Percentiles rank a stretch among this genome's conserved stretches.
Evolutionary conservation across 2,113 vertebrate species (phyloP).

Genomic region (Pimephales promelas): DNA sequence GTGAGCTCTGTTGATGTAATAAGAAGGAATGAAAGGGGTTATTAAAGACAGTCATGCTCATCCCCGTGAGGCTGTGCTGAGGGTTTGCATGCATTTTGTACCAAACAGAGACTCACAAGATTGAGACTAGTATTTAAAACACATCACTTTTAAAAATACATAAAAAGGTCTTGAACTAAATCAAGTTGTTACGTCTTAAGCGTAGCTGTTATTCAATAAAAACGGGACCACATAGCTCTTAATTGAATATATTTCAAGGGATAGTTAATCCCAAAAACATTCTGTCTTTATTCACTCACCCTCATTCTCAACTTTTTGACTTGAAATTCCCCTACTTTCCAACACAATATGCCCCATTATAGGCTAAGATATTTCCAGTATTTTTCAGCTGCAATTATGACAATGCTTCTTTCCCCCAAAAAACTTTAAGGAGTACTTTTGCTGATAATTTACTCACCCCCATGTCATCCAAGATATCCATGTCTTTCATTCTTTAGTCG

Average conservation of each 20-base stretch:
- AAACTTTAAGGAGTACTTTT: too few species aligned
- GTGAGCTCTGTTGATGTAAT: slow-evolving; percentile 70
- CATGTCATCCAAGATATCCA: too few species aligned
- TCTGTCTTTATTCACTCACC: neutral
- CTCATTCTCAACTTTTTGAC: neutral
- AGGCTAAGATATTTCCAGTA: neutral
- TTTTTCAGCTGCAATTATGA: neutral
- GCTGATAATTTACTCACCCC: too few species aligned
- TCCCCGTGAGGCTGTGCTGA: neutral
- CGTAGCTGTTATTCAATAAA: neutral
- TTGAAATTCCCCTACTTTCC: neutral
- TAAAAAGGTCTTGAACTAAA: neutral
- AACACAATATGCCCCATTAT: neutral
- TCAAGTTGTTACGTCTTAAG: neutral
- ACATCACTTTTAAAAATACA: neutral
- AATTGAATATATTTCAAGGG: neutral
- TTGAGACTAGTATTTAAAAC: neutral
- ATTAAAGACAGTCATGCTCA: slow-evolving; percentile 59
- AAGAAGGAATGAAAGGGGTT: slow-evolving; percentile 64
- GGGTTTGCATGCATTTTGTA: neutral
- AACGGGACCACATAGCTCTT: neutral
- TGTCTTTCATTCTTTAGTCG: too few species aligned
- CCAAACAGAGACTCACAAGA: neutral
- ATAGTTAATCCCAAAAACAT: neutral
- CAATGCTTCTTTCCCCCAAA: neutral